Base-by-base conservation (phyloP, 2,797 vertebrate genomes). In the Arctocebus calabarensis region DNA sequence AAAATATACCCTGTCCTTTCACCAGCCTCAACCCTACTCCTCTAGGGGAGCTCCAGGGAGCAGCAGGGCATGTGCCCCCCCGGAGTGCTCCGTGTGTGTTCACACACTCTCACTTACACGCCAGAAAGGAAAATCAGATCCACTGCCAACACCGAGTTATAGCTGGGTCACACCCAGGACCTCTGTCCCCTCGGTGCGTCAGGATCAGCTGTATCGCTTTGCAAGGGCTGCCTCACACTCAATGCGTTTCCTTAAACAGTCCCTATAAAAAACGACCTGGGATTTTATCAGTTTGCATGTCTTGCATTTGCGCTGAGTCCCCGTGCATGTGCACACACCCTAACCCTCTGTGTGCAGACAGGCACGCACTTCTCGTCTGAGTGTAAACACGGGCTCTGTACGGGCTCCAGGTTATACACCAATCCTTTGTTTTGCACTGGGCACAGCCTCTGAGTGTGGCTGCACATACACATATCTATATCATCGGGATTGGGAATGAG, bases 101-200 rank as follows among this genome's bases (percentile, higher is more conserved):
- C 73, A 32, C 57, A 79, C 16, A 5, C 14, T 4, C 12, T 5
- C 5, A 45, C 3, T 23, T 17, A 0, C 4, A 5, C 4, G 0
- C 43, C 20, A 2, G 20, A 40, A 48, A 20, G 61, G 40, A 52
- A 75, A 70, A 13, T 2, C 6, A 43, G 52, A 23, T 20, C 5
- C 0, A 3, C 45, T 25, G 43, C 23, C 3, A 3, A 3, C 2
- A 17, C 1, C n/a, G 11, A 0, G 71, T 40, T 6, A 34, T 10
- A 11, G 34, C 71, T 11, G 86, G 32, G 20, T n/a, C 25, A 1
- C 37, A 52, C 2, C 32, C 29, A 4, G 13, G 88, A 64, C 45
- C 59, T 52, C 4, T 32, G 40, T 43, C 71, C 88, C 29, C 2
- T 48, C 6, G 0, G 10, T 1, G 2, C 0, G 0, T 1, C 0